A percentile compares a stretch with the other conserved stretches of the same genome.
phyloP scores from a whole-genome alignment of 2,113 vertebrate species.

The Gobiocypris rarus region DNA sequence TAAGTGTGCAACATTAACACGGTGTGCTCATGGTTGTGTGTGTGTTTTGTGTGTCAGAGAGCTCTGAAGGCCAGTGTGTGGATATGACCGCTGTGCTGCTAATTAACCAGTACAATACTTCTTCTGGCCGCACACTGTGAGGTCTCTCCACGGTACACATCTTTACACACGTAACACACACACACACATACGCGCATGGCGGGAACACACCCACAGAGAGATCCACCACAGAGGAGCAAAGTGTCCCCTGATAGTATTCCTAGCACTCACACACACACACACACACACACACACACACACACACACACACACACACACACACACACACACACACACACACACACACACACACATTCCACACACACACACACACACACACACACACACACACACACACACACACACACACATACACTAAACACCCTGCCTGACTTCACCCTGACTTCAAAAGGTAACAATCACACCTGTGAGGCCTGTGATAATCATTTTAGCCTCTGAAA shows the following conservation, averaged over 20 bases:
- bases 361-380: neutral
- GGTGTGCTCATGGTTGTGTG: constrained; percentile 24
- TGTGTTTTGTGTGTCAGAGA: constrained; percentile 37
- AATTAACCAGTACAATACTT: constrained; percentile 47
- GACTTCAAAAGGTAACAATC: neutral
- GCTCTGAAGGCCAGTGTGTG: constrained; percentile 25
- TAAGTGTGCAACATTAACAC: constrained; percentile 37
- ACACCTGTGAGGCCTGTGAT: neutral
- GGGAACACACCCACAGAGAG: constrained; percentile 3
- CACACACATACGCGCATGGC: neutral
- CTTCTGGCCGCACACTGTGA: constrained; percentile 29
- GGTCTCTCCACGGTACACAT: constrained; percentile 15
- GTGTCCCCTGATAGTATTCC: constrained; percentile 11
- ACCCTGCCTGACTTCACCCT: neutral
- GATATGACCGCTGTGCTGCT: constrained; percentile 44
- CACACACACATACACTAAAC: neutral
- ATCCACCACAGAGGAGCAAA: constrained; percentile 32
- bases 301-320: too few species aligned
- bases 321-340: too few species aligned
- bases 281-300: neutral
- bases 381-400: too few species aligned
- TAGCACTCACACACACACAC: neutral
- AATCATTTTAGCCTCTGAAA: neutral
- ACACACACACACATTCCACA: neutral
- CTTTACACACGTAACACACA: constrained; percentile 3